phyloP scores from a whole-genome alignment of 1,140 invertebrate genomes.

The Anastatus disparis region DNA sequence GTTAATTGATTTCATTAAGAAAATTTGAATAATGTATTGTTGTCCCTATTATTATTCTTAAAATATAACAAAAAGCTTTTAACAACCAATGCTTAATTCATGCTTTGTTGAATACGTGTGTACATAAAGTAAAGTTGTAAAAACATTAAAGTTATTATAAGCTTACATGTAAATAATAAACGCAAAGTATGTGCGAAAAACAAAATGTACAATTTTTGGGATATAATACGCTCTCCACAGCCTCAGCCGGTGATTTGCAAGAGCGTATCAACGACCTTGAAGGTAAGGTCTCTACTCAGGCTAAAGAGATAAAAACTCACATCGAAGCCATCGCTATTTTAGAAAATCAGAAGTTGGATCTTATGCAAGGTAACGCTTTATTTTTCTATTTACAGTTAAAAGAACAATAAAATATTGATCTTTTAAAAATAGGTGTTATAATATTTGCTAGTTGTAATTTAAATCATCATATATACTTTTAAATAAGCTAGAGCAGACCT shows the following conservation, averaged over 20 bases:
- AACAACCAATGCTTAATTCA: slow-evolving; percentile 10
- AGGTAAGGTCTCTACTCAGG: slow-evolving; percentile 59
- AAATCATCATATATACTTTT: no score
- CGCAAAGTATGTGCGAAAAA: slow-evolving; percentile 12
- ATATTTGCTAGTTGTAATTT: no score
- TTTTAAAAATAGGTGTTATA: no score
- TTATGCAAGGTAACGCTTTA: slow-evolving; percentile 71
- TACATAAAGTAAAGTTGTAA: slow-evolving; percentile 3
- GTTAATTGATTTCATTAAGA: background rate
- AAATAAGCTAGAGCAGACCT: no score
- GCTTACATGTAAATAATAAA: no score
- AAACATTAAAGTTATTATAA: background rate
- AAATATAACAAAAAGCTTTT: slow-evolving; percentile 2
- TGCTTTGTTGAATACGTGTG: background rate
- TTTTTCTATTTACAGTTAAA: no score
- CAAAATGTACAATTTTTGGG: slow-evolving; percentile 40
- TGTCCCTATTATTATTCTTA: background rate
- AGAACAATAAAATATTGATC: no score
- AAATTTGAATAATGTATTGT: slow-evolving; percentile 21
- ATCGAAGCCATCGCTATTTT: slow-evolving; percentile 72
- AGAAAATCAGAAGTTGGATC: slow-evolving; percentile 75
- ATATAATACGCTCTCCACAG: slow-evolving; percentile 50
- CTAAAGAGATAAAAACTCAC: slow-evolving; percentile 64
- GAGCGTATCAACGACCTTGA: slow-evolving; percentile 57
- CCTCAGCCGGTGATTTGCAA: slow-evolving; percentile 60